These are phyloP conservation scores for Hemibagrus wyckioides DNA, from an alignment of 2,113 vertebrate genomes.

Conservation along the genomic window DNA sequence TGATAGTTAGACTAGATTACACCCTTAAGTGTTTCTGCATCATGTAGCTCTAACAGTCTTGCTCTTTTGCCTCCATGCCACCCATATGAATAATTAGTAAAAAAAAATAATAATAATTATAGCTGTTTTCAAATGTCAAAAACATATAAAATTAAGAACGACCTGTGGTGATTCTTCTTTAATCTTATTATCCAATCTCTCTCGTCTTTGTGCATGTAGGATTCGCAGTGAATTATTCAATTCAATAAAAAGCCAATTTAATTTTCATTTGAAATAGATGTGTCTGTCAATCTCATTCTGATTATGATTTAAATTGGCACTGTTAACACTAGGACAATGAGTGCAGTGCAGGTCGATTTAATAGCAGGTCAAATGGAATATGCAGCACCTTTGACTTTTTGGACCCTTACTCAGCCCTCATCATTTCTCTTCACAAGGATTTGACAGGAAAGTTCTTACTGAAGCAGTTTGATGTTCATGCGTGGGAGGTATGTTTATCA, in stretches of 20 bases:
- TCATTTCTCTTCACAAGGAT: too few relatives aligned
- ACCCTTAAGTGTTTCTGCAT: neutral
- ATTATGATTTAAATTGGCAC: neutral
- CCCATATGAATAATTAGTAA: neutral
- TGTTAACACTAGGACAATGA: neutral
- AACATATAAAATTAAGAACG: neutral
- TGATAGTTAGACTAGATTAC: neutral
- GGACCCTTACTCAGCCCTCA: too few relatives aligned
- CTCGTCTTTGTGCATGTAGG: too few relatives aligned
- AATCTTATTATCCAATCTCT: too few relatives aligned
- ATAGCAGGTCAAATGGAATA: neutral
- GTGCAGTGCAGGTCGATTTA: neutral
- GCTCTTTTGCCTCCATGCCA: neutral
- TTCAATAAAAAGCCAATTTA: neutral
- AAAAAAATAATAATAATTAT: neutral
- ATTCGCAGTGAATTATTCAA: neutral
- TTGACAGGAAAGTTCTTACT: neutral
- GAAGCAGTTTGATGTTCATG: neutral
- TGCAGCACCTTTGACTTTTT: neutral
- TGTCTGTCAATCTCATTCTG: neutral
- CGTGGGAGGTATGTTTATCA: neutral
- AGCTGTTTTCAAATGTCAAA: neutral
- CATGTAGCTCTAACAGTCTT: neutral
- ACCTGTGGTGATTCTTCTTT: neutral
- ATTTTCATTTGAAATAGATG: slow-evolving; percentile 44